A percentile compares a stretch with the other conserved stretches of the same genome.
Evolutionary conservation across 2,888 invertebrate species (phyloP).

Genomic region (Metacarcinus magister): DNA sequence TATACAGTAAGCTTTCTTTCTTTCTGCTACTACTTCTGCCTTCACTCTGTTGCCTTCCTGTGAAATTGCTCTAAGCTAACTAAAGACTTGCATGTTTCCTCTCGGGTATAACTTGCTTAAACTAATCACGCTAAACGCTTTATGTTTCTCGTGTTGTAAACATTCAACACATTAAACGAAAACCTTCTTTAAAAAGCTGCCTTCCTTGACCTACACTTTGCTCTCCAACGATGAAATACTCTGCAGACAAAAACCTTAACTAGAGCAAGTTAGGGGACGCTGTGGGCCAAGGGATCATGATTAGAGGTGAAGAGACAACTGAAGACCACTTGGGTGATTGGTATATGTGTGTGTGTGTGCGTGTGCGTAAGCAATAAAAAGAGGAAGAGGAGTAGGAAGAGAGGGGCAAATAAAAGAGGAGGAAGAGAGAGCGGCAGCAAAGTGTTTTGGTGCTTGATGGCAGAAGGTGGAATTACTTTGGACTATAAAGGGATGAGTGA

Average conservation of each 20-base stretch:
- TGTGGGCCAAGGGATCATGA: background rate
- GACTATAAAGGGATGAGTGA: too few species aligned
- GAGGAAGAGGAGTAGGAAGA: background rate
- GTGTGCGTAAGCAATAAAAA: background rate
- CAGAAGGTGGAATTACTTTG: too few species aligned
- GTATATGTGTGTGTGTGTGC: slow-evolving; percentile 8
- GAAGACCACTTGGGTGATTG: background rate
- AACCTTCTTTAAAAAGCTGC: too few species aligned
- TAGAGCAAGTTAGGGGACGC: background rate
- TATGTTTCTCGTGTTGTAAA: background rate
- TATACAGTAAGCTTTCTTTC: background rate
- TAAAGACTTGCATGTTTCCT: slow-evolving; percentile 1
- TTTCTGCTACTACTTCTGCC: background rate
- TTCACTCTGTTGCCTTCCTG: background rate
- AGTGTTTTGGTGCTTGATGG: too few species aligned
- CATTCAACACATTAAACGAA: background rate
- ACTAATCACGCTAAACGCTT: background rate
- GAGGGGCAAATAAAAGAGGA: too few species aligned
- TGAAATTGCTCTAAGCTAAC: background rate
- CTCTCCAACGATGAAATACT: background rate
- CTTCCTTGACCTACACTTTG: background rate
- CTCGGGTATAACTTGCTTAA: background rate
- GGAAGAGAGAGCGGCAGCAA: too few species aligned
- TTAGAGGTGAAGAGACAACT: background rate
- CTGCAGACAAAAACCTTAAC: background rate